Base-by-base conservation (phyloP, 1,140 invertebrate species). In the Mya arenaria region DNA sequence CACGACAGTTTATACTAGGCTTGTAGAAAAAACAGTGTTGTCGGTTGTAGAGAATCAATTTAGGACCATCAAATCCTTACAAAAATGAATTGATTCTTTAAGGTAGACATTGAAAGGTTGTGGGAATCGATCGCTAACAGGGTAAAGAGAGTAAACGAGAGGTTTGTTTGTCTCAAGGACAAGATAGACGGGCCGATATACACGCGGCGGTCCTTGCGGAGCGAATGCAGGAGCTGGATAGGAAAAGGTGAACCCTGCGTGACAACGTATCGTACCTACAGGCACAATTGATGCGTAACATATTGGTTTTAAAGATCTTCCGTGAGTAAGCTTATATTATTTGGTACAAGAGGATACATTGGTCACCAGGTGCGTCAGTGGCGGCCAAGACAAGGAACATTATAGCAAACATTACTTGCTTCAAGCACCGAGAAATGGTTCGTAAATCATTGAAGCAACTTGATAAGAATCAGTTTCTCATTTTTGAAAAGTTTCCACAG, bases 211-310 rank as follows among this genome's bases (percentile, higher is more conserved):
- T n/a, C 17, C 25, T 52, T n/a, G 48, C 48, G 48, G 48, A 52
- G 48, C 19, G 48, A 23, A 23, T 52, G 25, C 48, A 52, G 19
- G 23, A 71, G 34, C 37, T 71, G 44, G 32, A 71, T 28, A 71
- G 48, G 39, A 41, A 71, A 32, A 41, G 39, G 23, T 23, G 48
- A 23, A 28, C 39, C 4, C 25, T 71, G 37, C 34, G 68, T 23
- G 68, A 66, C 17, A 39, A 71, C 32, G 44, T 71, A 39, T 8
- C n/a, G 17, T 71, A 71, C 37, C 44, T 52, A 52, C 48, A 52
- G 25, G 19, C 48, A 23, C 48, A 52, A 52, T 52, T 23, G 19
- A 52, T 52, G 48, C 48, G 10, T 23, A 52, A 52, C 10, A 52
- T n/a, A 17, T 52, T 52, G 48, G 48, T 52, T n/a, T 52, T 52